Evolutionary conservation across 2,797 vertebrate genomes (phyloP), one percentile per base, ranked within the genome.

Genomic region (Muscicapa striata): DNA sequence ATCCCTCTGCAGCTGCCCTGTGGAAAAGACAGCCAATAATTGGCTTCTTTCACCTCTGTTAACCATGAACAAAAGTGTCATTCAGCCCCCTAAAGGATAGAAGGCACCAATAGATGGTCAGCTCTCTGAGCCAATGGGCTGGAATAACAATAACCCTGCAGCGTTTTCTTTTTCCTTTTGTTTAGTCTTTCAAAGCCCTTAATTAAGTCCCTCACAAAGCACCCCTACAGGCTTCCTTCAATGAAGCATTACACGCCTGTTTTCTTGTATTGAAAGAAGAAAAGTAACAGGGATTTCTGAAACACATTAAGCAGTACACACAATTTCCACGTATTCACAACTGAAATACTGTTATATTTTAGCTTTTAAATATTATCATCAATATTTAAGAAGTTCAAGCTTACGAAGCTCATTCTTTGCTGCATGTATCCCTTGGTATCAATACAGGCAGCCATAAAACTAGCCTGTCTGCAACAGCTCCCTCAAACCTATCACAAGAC

Each of bases 21-120:
- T 97, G 97, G 97, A 98, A 97, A 97, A 97, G 97, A 97, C 96
- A 96, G 97, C 92, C 97, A 98, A 98, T 98, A 98, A 99, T 98
- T 98, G 98, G 98, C 98, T 99, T 98, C 98, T 99, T 99, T 99
- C 98, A 99, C 98, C 98, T 99, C 98, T 98, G 98, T 98, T 99
- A 98, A 98, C 98, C 98, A 98, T 97, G 98, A 99, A 99, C 99
- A 99, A 99, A 99, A 99, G 98, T 98, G 98, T 98, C 98, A 99
- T 99, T 99, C 98, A 98, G 98, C 97, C 98, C 98, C 95, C 98
- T 98, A 98, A 98, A 97, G 98, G 97, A 98, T 96, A 98, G 97
- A 98, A 98, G 97, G 98, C 98, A 98, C 98, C 98, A 98, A 98
- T 98, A 97, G 98, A 98, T 97, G 98, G 98, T 97, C 97, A 95